Evolutionary conservation across 1,140 invertebrate species (phyloP).

Genomic region (Penaeus indicus): DNA sequence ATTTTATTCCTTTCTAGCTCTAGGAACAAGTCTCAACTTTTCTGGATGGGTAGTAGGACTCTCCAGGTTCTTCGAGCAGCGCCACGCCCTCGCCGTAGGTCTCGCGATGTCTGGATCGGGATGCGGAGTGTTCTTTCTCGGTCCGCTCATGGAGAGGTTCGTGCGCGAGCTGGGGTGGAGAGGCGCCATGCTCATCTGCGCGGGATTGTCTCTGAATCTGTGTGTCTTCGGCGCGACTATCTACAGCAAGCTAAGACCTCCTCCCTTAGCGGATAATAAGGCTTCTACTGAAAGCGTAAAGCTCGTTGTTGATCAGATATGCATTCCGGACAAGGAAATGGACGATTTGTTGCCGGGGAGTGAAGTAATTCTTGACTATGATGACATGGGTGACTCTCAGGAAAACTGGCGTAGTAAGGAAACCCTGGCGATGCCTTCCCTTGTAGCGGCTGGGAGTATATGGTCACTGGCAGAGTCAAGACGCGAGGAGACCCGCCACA

Average conservation of each 20-base stretch:
- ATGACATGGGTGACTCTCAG: too few relatives aligned
- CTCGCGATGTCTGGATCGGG: conserved; percentile 74
- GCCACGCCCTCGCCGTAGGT: conserved; percentile 73
- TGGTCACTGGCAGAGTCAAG: conserved; percentile 15
- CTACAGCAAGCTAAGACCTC: conserved; percentile 40
- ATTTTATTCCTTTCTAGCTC: conserved; percentile 68
- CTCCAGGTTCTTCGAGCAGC: conserved; percentile 73
- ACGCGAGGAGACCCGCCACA: neutral
- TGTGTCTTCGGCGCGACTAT: conserved; percentile 65
- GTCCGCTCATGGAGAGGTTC: conserved; percentile 67
- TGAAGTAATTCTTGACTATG: too few relatives aligned
- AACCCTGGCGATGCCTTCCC: conserved; percentile 6
- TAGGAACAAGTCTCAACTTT: conserved; percentile 74
- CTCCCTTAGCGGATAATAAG: neutral
- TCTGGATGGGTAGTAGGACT: conserved; percentile 74
- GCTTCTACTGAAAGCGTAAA: neutral
- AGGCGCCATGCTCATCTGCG: conserved; percentile 72
- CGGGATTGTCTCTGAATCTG: conserved; percentile 71
- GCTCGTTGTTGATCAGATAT: neutral
- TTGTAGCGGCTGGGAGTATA: conserved; percentile 11
- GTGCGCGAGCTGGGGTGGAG: conserved; percentile 73
- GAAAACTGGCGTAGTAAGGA: neutral
- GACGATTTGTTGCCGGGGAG: too few relatives aligned
- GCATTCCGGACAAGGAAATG: too few relatives aligned
- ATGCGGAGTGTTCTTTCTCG: conserved; percentile 69